These are phyloP conservation scores for Papilio elwesi DNA, from an alignment of 2,888 invertebrate species.

Conservation along the genomic window DNA sequence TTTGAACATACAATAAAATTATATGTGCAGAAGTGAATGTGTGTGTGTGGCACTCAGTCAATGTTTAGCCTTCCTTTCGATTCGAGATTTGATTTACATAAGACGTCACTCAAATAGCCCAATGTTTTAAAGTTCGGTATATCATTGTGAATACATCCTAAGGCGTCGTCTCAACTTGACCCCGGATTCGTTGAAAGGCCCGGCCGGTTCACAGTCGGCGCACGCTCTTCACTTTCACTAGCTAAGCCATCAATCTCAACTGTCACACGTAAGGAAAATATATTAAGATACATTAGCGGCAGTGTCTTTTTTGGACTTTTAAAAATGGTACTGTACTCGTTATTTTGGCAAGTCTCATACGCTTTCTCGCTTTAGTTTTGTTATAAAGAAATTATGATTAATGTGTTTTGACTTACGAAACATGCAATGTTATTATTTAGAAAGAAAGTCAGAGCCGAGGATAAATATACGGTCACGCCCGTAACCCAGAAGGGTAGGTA, in stretches of 20 bases:
- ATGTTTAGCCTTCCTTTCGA: too few species aligned
- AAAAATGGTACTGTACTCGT: slow-evolving; percentile 45
- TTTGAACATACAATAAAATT: too few species aligned
- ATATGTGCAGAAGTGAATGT: too few species aligned
- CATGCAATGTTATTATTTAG: background rate
- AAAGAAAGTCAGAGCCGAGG: too few species aligned
- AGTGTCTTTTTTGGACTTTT: slow-evolving; percentile 49
- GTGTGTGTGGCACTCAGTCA: too few species aligned
- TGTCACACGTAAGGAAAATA: slow-evolving; percentile 63
- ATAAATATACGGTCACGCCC: too few species aligned
- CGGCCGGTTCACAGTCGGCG: slow-evolving; percentile 56
- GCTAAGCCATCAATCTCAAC: slow-evolving; percentile 64
- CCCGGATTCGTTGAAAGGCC: slow-evolving; percentile 56
- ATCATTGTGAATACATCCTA: slow-evolving; percentile 24
- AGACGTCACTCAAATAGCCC: too few species aligned
- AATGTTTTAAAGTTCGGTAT: background rate
- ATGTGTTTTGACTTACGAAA: background rate
- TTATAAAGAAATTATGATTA: background rate
- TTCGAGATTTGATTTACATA: too few species aligned
- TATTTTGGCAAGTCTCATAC: slow-evolving; percentile 1
- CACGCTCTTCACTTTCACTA: slow-evolving; percentile 73
- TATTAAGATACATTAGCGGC: slow-evolving; percentile 53
- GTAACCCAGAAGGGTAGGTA: too few species aligned
- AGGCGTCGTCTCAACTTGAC: slow-evolving; percentile 45
- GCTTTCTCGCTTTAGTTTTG: background rate